These are phyloP conservation scores for Notocelia uddmanniana DNA, from an alignment of 2,888 invertebrate genomes.

Conservation along the genomic window DNA sequence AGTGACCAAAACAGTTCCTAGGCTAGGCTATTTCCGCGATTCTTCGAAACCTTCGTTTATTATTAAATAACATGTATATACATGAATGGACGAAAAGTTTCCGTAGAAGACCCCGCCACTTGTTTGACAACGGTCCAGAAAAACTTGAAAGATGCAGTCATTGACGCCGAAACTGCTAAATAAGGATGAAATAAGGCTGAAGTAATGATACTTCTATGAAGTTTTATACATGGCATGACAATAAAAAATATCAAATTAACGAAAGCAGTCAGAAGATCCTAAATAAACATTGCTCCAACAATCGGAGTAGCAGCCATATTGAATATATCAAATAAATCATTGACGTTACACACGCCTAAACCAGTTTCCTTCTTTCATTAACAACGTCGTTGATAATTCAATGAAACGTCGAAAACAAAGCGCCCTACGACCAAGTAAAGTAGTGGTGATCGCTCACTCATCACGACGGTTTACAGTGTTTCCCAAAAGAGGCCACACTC, in stretches of 20 bases:
- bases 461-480: conserved; percentile 49
- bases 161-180: no score
- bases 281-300: conserved; percentile 3
- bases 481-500: conserved; percentile 55
- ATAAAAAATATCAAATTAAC: background rate
- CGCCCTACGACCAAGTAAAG: conserved; percentile 46
- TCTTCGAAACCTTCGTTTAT: background rate
- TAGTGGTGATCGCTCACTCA: conserved; percentile 46
- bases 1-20: background rate
- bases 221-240: background rate
- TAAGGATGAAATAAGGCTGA: background rate
- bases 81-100: background rate
- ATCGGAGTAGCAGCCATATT: background rate
- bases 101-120: background rate
- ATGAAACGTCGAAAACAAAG: conserved; percentile 29
- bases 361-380: conserved; percentile 19
- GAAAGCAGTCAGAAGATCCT: background rate
- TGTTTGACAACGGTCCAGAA: background rate
- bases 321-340: conserved; percentile 1
- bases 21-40: no score
- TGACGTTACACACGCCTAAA: background rate
- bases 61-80: background rate
- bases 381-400: conserved; percentile 11
- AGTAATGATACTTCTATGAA: background rate
- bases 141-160: background rate